phyloP scores from a whole-genome alignment of 1,140 invertebrate genomes.

The Drosophila bocqueti region DNA sequence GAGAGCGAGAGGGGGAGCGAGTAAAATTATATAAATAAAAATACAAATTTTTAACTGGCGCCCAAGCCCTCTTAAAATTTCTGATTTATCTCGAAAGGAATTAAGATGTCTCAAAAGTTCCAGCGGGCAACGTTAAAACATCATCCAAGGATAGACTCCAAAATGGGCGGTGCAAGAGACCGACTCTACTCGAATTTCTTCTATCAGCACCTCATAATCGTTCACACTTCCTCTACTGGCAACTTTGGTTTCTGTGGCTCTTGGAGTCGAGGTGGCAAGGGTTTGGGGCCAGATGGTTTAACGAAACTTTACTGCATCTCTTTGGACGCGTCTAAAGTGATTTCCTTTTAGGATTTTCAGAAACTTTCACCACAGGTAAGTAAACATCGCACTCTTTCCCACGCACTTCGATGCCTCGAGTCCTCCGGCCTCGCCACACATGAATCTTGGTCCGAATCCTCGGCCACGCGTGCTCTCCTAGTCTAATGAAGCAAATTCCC shows the following conservation, averaged over 20 bases:
- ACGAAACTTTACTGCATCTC: constrained; percentile 69
- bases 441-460: constrained; percentile 37
- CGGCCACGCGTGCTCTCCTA: constrained; percentile 13
- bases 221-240: constrained; percentile 57
- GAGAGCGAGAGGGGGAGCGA: background rate
- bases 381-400: constrained; percentile 58
- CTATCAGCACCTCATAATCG: constrained; percentile 70
- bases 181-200: constrained; percentile 19
- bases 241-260: constrained; percentile 52
- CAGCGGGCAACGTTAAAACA: constrained; percentile 61
- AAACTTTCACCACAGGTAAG: constrained; percentile 81
- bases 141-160: constrained; percentile 25
- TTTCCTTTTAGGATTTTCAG: constrained; percentile 83
- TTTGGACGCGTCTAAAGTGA: constrained; percentile 77
- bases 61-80: constrained; percentile 36
- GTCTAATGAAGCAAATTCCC: constrained; percentile 71
- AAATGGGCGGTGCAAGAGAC: constrained; percentile 1
- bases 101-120: constrained; percentile 83
- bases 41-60: constrained; percentile 61
- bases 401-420: constrained; percentile 15
- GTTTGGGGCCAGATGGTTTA: constrained; percentile 7
- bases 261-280: background rate
- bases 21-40: constrained; percentile 75
- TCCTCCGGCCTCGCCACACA: constrained; percentile 28
- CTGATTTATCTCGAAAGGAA: constrained; percentile 79